A percentile compares a stretch with the other conserved stretches of the same genome.
Evolutionary conservation across 1,140 invertebrate genomes (phyloP).

Genomic region (Drosophila willistoni): DNA sequence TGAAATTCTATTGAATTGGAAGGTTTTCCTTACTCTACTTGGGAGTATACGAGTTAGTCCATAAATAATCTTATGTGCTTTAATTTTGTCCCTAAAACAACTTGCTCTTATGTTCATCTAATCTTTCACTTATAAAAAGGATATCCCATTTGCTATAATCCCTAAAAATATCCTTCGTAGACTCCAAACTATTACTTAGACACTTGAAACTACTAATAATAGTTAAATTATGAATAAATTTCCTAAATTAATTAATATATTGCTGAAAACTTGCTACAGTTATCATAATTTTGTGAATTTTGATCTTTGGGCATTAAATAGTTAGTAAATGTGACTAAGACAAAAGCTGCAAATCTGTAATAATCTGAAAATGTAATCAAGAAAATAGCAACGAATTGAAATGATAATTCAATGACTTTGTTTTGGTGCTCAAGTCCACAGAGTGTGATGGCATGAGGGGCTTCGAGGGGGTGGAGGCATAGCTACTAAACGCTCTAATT

Average conservation of each 20-base stretch:
- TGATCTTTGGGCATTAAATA: neutral
- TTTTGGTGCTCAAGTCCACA: neutral
- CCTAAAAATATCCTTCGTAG: no score
- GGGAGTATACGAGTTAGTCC: no score
- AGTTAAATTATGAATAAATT: no score
- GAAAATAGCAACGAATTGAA: conserved; percentile 6
- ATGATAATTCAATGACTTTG: conserved; percentile 20
- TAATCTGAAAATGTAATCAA: neutral
- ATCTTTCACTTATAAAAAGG: no score
- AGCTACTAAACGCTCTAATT: conserved; percentile 77
- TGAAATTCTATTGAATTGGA: no score
- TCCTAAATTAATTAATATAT: neutral
- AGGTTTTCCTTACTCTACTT: no score
- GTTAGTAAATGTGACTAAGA: neutral
- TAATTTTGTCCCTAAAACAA: no score
- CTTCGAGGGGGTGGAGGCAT: neutral
- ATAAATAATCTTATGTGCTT: no score
- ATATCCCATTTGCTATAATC: no score
- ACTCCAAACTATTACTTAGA: no score
- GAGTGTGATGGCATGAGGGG: neutral
- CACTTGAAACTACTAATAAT: no score
- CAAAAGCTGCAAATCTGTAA: conserved; percentile 9
- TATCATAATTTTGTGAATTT: neutral
- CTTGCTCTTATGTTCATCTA: no score
- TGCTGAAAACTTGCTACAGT: neutral